Evolutionary conservation across 2,797 vertebrate genomes (phyloP).

Genomic region (Margarornis squamiger): DNA sequence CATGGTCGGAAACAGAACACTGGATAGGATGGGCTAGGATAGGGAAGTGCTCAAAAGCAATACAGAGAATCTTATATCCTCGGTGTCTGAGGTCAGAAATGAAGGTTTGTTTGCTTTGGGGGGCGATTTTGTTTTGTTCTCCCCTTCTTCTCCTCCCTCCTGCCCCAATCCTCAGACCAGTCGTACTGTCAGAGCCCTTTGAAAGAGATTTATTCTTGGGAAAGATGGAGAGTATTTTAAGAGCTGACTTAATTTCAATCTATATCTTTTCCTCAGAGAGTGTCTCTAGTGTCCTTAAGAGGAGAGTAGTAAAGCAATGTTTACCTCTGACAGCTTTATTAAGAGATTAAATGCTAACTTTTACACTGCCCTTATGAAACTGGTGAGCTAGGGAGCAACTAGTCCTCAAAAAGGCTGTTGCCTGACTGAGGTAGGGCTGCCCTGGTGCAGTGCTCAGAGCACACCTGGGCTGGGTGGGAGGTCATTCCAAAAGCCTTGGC

Average conservation of each 20-base stretch:
- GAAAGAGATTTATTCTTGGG: neutral
- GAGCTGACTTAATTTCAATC: conserved; percentile 1
- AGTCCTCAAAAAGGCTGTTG: neutral
- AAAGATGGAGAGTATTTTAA: conserved; percentile 11
- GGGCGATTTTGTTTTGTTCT: neutral
- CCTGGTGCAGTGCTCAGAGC: neutral
- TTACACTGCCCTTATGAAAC: neutral
- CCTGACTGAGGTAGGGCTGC: neutral
- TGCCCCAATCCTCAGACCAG: neutral
- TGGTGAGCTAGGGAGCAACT: neutral
- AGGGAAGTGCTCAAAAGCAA: neutral
- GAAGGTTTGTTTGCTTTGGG: neutral
- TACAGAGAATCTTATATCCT: neutral
- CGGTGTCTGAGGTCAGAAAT: neutral
- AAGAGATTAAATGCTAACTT: conserved; percentile 38
- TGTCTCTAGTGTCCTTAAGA: conserved; percentile 6
- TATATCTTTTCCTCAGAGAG: neutral
- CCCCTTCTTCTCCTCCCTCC: neutral
- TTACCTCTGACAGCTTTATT: conserved; percentile 55
- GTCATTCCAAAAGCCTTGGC: neutral
- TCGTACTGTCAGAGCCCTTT: neutral
- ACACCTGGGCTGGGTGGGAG: neutral
- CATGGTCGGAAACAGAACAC: neutral
- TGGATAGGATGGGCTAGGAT: neutral
- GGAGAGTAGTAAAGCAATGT: neutral